Conservation (phyloP, 2,113 vertebrate species). For the Lipotes vexillifer region DNA sequence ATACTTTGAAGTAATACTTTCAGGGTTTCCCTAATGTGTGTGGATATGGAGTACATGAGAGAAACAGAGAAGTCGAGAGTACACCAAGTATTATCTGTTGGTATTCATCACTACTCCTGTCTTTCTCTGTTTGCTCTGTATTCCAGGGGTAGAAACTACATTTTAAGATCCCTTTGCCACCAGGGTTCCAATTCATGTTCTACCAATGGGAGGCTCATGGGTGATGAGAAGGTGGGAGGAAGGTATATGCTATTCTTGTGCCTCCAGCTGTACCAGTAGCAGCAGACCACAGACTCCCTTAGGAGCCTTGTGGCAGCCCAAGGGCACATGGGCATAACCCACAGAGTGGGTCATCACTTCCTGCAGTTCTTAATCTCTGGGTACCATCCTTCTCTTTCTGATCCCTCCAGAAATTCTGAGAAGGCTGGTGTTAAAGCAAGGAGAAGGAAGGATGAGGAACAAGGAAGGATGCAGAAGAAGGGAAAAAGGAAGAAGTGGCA, state of each 20-base stretch:
- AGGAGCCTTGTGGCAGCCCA: background rate
- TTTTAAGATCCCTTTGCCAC: background rate
- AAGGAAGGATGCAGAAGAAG: no score
- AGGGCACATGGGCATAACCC: background rate
- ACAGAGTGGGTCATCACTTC: background rate
- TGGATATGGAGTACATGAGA: background rate
- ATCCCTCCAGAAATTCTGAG: background rate
- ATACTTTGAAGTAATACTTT: background rate
- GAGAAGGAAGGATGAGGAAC: background rate
- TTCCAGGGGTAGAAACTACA: background rate
- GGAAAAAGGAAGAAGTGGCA: background rate
- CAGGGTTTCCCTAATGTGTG: background rate
- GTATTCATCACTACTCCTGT: background rate
- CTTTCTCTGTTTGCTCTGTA: background rate
- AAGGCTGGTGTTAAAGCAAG: background rate
- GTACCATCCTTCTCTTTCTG: background rate
- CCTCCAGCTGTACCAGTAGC: background rate
- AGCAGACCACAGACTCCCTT: background rate
- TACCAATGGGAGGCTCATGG: background rate
- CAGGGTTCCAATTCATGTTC: background rate
- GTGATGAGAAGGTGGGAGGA: background rate
- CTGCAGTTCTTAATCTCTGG: background rate
- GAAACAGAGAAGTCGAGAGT: background rate
- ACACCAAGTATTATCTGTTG: background rate
- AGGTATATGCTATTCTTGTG: background rate